Percentiles rank a stretch among this genome's conserved stretches.
phyloP scores from a whole-genome alignment of 2,113 vertebrate species.

The Nothoprocta pentlandii region DNA sequence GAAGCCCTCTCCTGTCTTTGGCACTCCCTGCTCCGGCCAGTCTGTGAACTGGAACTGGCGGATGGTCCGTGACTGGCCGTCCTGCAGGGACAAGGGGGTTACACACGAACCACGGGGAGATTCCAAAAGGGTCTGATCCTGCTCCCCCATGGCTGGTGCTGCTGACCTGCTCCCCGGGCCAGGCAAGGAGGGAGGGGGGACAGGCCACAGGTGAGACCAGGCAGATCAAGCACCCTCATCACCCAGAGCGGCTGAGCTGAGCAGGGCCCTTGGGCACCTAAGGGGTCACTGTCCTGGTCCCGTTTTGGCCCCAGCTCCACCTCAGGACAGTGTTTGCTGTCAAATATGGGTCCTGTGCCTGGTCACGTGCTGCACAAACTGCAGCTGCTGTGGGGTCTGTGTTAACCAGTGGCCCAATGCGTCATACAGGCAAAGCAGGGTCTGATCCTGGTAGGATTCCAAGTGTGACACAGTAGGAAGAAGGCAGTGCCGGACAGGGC shows the following conservation, averaged over 20 bases:
- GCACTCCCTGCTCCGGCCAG: slow-evolving; percentile 98
- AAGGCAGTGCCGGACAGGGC: neutral
- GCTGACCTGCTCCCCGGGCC: neutral
- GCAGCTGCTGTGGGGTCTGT: neutral
- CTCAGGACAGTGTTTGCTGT: neutral
- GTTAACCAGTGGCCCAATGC: neutral
- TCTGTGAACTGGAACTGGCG: slow-evolving; percentile 99
- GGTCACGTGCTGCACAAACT: neutral
- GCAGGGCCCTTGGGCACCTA: neutral
- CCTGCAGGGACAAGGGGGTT: slow-evolving; percentile 72
- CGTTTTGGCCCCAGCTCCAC: neutral
- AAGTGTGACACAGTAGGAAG: neutral
- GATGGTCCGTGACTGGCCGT: slow-evolving; percentile 96
- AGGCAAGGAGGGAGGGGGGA: neutral
- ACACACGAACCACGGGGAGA: accelerated
- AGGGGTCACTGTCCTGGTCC: neutral
- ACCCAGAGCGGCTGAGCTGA: neutral
- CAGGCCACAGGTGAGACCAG: neutral
- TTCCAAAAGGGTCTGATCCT: neutral
- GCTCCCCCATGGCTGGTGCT: neutral
- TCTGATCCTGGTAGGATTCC: neutral
- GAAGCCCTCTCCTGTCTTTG: slow-evolving; percentile 96
- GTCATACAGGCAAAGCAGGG: neutral
- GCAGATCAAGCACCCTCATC: neutral
- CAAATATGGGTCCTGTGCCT: accelerated